Evolutionary conservation across 1,140 invertebrate species (phyloP).

Genomic region (Aricia agestis): DNA sequence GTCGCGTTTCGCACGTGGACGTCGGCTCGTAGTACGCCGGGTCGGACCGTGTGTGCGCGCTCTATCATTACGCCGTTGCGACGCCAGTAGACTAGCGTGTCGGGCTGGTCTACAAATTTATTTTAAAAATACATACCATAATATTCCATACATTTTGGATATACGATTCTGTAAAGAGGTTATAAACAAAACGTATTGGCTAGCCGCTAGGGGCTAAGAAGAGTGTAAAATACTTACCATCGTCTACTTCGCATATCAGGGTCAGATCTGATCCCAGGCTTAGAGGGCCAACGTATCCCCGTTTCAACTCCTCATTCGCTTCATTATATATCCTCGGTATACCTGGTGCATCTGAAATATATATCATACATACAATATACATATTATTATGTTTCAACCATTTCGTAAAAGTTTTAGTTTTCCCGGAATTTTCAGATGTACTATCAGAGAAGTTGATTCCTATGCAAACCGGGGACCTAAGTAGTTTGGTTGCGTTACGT

Average conservation of each 20-base stretch:
- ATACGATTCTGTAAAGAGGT: too few relatives aligned
- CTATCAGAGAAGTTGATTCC: too few relatives aligned
- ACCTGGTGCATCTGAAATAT: slow-evolving; percentile 48
- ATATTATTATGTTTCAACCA: too few relatives aligned
- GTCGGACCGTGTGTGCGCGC: slow-evolving; percentile 33
- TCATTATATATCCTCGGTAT: slow-evolving; percentile 49
- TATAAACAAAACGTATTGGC: too few relatives aligned
- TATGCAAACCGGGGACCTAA: too few relatives aligned
- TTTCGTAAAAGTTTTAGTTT: too few relatives aligned
- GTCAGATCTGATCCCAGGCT: slow-evolving; percentile 48
- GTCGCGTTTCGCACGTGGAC: slow-evolving; percentile 43
- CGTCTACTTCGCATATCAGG: slow-evolving; percentile 53
- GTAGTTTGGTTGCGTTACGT: too few relatives aligned
- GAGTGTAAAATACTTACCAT: slow-evolving; percentile 33
- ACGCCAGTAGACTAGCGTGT: slow-evolving; percentile 56
- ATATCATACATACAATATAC: too few relatives aligned
- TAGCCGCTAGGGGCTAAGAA: too few relatives aligned
- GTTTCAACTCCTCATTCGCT: slow-evolving; percentile 39
- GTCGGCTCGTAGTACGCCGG: slow-evolving; percentile 41
- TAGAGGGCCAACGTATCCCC: slow-evolving; percentile 50
- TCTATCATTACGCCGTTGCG: slow-evolving; percentile 49
- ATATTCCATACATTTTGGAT: background rate
- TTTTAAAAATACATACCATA: background rate
- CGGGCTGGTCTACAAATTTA: slow-evolving; percentile 37
- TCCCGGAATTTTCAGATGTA: too few relatives aligned